Evolutionary conservation across 2,888 invertebrate genomes (phyloP).

Genomic region (Tetragonula carbonaria): DNA sequence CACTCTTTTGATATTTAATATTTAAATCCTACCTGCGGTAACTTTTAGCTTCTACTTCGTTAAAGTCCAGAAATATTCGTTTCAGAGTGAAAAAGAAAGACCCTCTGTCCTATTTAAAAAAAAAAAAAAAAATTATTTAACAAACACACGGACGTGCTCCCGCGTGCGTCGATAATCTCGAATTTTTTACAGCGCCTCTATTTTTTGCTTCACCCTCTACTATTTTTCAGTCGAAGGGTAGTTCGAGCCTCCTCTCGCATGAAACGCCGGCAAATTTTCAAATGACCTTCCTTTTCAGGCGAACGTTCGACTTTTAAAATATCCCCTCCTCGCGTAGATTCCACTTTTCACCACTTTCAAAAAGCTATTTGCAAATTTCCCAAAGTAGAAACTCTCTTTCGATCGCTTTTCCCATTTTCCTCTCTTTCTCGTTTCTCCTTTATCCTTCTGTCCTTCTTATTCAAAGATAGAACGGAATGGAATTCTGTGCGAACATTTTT

Average conservation of each 20-base stretch:
- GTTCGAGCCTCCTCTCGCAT: neutral
- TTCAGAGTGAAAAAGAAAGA: neutral
- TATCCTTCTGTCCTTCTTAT: no score
- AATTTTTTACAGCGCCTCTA: neutral
- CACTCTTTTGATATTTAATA: neutral
- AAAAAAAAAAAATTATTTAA: neutral
- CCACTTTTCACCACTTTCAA: neutral
- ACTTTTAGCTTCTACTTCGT: neutral
- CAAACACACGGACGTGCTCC: neutral
- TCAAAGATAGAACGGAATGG: neutral
- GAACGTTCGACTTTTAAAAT: neutral
- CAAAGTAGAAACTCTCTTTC: neutral
- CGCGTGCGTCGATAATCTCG: neutral
- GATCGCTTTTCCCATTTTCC: neutral
- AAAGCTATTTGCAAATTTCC: neutral
- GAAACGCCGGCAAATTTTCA: neutral
- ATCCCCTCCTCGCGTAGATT: neutral
- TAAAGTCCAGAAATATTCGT: neutral
- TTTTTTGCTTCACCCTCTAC: neutral
- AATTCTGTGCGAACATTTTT: neutral
- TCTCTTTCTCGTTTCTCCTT: neutral
- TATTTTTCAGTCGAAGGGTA: neutral
- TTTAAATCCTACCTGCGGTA: neutral
- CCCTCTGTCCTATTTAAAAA: neutral
- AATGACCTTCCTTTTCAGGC: neutral